Base-by-base conservation (phyloP, 2,888 invertebrate species). In the Heteromurus nitidus region DNA sequence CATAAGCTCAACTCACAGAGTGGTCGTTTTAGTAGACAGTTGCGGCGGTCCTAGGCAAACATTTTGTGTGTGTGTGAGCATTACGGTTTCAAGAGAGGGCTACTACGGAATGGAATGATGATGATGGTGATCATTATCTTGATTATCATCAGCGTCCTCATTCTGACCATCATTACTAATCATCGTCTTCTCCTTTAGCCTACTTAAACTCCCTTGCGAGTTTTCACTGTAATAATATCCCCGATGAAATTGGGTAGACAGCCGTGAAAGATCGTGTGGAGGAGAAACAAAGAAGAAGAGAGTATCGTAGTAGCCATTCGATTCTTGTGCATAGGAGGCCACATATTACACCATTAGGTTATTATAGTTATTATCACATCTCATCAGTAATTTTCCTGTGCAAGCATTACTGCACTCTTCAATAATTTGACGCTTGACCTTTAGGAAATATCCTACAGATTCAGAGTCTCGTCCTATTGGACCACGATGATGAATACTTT, bases 281-380 rank as follows among this genome's bases (percentile, higher is more conserved):
- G 13, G 31, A 68, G 26, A 36, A 65, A 26, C 50, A 26, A 28
- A 31, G 30, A 50, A 65, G 30, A 31, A 18, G 36, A 68, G 13
- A 22, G 68, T 36, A 28, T 26, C 67, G 22, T 36, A 24, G 50
- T 18, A 18, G 50, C 20, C 20, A 20, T 50, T 50, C 2, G 20
- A 9, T 50, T 50, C n/a, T 50, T 36, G 36, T 9, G 36, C 5
- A 9, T 9, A 50, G 50, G 20, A 50, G 65, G 26, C 44, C 26
- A 30, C 31, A 53, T 22, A 24, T 58, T 42, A 58, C 13, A 18
- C 58, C 18, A 70, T 42, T 58, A 58, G 24, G 28, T 36, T 58
- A 42, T 36, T 70, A 58, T 70, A 31, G 36, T 70, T 70, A 58
- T 70, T 70, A 70, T 58, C 58, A 58, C 55, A 42, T 70, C 70